Percentiles rank a stretch among this genome's conserved stretches.
Conservation (phyloP, 2,888 invertebrate species). For the Pristionchus entomophagus region DNA sequence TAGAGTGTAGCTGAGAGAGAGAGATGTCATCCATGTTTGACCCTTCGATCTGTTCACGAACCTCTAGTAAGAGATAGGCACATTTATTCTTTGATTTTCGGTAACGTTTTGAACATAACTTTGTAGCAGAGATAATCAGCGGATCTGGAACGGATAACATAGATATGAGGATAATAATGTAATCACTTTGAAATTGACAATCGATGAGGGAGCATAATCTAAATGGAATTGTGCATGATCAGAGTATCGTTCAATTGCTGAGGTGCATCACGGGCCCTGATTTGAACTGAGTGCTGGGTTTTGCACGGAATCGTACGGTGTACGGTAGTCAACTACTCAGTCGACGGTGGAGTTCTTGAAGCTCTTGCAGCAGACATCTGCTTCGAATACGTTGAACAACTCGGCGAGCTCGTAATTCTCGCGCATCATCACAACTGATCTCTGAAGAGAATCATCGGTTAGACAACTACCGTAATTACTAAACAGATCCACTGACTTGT, state of each 20-base stretch:
- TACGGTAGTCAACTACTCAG: constrained; percentile 29
- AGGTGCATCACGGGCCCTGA: not conserved
- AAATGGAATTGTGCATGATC: not conserved
- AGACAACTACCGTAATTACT: not conserved
- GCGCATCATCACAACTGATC: constrained; percentile 64
- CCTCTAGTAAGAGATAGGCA: too few species aligned
- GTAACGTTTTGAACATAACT: not conserved
- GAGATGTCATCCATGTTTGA: not conserved
- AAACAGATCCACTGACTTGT: not conserved
- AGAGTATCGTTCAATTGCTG: not conserved
- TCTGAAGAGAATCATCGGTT: constrained; percentile 57
- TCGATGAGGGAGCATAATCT: not conserved
- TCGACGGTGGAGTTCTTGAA: constrained; percentile 51
- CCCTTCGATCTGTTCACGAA: not conserved
- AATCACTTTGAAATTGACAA: not conserved
- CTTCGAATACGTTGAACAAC: constrained; percentile 70
- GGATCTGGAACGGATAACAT: not conserved
- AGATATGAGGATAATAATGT: not conserved
- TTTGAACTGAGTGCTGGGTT: not conserved
- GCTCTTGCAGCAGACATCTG: constrained; percentile 66
- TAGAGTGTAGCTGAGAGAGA: not conserved
- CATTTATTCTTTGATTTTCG: constrained; percentile 2
- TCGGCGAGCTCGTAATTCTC: constrained; percentile 71
- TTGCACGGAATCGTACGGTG: not conserved
- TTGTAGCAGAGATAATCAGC: not conserved